phyloP scores from a whole-genome alignment of 2,888 invertebrate genomes.

The Xestoiulus laeticollis region DNA sequence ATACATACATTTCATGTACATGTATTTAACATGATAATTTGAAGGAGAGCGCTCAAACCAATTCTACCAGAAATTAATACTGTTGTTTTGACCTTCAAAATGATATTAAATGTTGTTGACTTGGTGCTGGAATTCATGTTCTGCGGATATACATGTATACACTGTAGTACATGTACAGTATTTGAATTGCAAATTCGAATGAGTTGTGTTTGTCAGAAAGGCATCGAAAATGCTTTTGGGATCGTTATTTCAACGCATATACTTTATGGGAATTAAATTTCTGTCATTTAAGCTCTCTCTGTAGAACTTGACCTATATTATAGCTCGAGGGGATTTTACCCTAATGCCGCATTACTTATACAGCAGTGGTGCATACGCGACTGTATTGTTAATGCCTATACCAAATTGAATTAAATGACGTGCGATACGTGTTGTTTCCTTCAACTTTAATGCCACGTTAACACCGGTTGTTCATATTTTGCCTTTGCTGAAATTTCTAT shows the following conservation, averaged over 20 bases:
- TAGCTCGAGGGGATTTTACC: conserved; percentile 5
- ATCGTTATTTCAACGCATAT: conserved; percentile 29
- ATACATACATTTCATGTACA: too few relatives aligned
- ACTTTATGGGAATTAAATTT: conserved; percentile 39
- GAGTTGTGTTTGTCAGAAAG: not conserved
- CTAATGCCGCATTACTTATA: not conserved
- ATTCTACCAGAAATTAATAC: not conserved
- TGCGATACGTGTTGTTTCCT: not conserved
- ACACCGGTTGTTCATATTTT: not conserved
- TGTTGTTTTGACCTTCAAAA: not conserved
- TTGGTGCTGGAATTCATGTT: not conserved
- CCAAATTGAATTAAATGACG: conserved; percentile 23
- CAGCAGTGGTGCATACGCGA: conserved; percentile 28
- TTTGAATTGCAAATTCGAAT: conserved; percentile 31
- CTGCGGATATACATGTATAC: not conserved
- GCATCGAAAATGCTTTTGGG: not conserved
- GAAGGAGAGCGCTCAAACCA: not conserved
- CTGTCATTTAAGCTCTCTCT: conserved; percentile 38
- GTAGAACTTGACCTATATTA: conserved; percentile 25
- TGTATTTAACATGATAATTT: too few relatives aligned
- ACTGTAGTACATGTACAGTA: too few relatives aligned
- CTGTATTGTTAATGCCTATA: conserved; percentile 16
- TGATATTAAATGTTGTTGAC: not conserved
- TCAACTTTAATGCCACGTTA: conserved; percentile 38
- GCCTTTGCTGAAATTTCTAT: not conserved